These are phyloP conservation scores for Drosophila nr. perissopoda DNA, from an alignment of 2,888 invertebrate species.

Conservation along the genomic window DNA sequence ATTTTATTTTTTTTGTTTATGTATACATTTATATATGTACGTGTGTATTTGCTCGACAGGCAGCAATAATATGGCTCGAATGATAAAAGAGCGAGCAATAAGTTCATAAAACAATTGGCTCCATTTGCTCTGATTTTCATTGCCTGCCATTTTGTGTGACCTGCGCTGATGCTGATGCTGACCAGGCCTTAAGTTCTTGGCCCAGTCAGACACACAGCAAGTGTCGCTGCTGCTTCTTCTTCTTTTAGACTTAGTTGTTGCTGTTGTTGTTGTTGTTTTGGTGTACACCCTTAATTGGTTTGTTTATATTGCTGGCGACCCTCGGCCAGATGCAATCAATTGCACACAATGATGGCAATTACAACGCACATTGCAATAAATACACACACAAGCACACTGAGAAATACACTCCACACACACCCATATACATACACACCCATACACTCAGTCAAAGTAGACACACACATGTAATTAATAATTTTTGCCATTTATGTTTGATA, in stretches of 20 bases:
- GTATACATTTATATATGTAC: not conserved
- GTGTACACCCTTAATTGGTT: slow-evolving; percentile 73
- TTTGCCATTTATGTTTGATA: slow-evolving; percentile 73
- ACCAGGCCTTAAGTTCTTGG: slow-evolving; percentile 33
- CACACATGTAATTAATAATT: slow-evolving; percentile 68
- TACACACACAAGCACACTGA: not conserved
- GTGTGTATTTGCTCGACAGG: not conserved
- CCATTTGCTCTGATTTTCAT: slow-evolving; percentile 78
- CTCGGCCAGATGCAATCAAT: slow-evolving; percentile 74
- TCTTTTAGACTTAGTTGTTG: slow-evolving; percentile 13
- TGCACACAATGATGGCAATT: slow-evolving; percentile 76
- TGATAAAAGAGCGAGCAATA: slow-evolving; percentile 69
- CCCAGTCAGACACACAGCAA: slow-evolving; percentile 36
- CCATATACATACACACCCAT: slow-evolving; percentile 11
- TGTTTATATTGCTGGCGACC: slow-evolving; percentile 73
- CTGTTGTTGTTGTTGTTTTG: slow-evolving; percentile 39
- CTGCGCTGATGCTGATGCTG: slow-evolving; percentile 46
- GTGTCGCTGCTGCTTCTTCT: slow-evolving; percentile 18
- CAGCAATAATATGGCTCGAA: slow-evolving; percentile 16
- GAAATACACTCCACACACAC: slow-evolving; percentile 1
- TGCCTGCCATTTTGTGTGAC: slow-evolving; percentile 74
- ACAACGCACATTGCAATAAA: slow-evolving; percentile 40
- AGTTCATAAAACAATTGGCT: slow-evolving; percentile 81
- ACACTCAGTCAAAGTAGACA: not conserved
- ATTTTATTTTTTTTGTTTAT: not conserved